A percentile compares a stretch with the other conserved stretches of the same genome.
These are phyloP conservation scores for Oryzias celebensis DNA, from an alignment of 2,113 vertebrate species.

Conservation along the genomic window DNA sequence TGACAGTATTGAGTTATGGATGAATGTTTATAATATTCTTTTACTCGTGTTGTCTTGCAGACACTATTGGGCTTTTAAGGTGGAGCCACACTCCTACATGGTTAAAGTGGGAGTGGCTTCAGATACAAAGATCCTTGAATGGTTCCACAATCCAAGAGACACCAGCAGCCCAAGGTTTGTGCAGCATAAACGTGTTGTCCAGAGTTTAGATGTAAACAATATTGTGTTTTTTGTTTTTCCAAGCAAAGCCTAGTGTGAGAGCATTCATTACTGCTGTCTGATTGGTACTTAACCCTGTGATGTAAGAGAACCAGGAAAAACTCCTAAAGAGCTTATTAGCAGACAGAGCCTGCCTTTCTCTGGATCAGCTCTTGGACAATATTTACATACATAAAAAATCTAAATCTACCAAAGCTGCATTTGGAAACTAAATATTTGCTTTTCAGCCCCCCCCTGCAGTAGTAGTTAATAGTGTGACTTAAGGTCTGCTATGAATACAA, in stretches of 20 bases:
- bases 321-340: constrained; percentile 61
- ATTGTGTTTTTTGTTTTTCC: neutral
- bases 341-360: constrained; percentile 45
- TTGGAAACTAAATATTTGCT: too few species aligned
- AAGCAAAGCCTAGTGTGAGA: constrained; percentile 6
- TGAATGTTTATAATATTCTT: neutral
- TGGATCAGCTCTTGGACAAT: constrained; percentile 21
- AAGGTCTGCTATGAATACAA: too few species aligned
- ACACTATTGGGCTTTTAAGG: constrained; percentile 93
- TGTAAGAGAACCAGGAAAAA: constrained; percentile 52
- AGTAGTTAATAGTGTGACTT: too few species aligned
- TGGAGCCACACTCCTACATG: constrained; percentile 89
- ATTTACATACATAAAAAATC: constrained; percentile 16
- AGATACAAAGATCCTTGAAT: constrained; percentile 87
- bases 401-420: neutral
- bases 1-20: too few species aligned
- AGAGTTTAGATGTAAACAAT: neutral
- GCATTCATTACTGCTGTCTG: constrained; percentile 1
- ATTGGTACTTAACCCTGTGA: constrained; percentile 60
- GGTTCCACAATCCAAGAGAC: constrained; percentile 90
- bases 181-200: neutral
- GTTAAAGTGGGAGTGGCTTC: constrained; percentile 95
- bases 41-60: constrained; percentile 43
- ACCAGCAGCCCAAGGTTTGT: constrained; percentile 91
- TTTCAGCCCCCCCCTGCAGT: too few species aligned